These are phyloP conservation scores for Triplophysa bombifrons DNA, from an alignment of 2,797 vertebrate species.

Conservation along the genomic window DNA sequence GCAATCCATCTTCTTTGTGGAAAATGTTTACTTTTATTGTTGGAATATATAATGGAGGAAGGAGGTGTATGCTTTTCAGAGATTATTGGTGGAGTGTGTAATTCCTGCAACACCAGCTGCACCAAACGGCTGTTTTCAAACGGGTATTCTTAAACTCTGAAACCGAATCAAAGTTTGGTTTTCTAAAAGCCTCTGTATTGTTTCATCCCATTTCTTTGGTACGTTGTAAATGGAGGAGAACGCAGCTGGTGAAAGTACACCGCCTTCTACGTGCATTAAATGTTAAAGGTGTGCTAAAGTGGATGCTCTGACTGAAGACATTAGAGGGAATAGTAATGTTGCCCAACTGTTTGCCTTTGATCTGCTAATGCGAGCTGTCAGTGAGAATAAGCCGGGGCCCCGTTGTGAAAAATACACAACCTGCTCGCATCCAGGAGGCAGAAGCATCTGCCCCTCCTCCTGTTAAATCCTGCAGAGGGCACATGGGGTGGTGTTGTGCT, in stretches of 20 bases:
- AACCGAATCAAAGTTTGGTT: conserved; percentile 3
- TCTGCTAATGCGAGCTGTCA: conserved; percentile 44
- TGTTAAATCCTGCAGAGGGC: conserved; percentile 32
- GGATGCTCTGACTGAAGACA: conserved; percentile 34
- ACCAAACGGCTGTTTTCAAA: neutral
- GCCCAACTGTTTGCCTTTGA: conserved; percentile 48
- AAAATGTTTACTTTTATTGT: neutral
- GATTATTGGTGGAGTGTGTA: conserved; percentile 17
- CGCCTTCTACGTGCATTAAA: conserved; percentile 43
- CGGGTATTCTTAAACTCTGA: neutral
- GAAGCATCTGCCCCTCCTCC: conserved; percentile 24
- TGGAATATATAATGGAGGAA: conserved; percentile 10
- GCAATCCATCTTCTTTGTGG: conserved; percentile 16
- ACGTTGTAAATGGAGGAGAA: neutral
- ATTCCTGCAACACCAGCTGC: neutral
- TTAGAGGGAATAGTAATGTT: conserved; percentile 49
- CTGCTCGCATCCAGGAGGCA: conserved; percentile 20
- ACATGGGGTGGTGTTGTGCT: conserved; percentile 2
- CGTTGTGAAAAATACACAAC: conserved; percentile 44
- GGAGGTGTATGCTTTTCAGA: neutral
- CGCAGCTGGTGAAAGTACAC: conserved; percentile 11
- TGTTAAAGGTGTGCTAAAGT: conserved; percentile 45
- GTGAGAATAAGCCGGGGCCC: conserved; percentile 37
- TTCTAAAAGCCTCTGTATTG: conserved; percentile 15
- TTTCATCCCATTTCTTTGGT: neutral